Evolutionary conservation across 2,888 invertebrate genomes (phyloP), one percentile per base, ranked within the genome.

Genomic region (Blera fallax): DNA sequence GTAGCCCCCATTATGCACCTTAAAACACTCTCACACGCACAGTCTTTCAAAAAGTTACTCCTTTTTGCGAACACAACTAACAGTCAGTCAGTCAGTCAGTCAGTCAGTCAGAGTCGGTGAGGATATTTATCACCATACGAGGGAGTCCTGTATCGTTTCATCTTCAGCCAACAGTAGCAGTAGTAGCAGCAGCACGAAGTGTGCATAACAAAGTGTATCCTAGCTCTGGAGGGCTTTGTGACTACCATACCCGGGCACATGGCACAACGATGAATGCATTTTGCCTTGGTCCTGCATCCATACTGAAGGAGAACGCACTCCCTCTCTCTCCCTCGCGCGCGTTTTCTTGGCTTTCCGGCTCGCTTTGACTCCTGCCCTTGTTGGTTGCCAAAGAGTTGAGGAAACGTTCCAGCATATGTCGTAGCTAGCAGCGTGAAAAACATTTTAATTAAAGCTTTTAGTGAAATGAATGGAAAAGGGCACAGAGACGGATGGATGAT

Each of bases 391-490:
- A 56, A 62, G 50, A 52, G 54, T 37, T 52, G 27, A 67, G 73
- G 32, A 45, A 74, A 45, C 45, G 24, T 34, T 52, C 24, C 58
- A 27, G 62, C 45, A 54, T 70, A 62, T 62, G 37, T 45, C 34
- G 18, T 16, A 87, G 87, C 88, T 85, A 87, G 88, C 82, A 89
- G 87, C 79, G 88, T 88, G 83, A 90, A 90, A 88, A 91, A 91
- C 91, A 91, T 91, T 88, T 89, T 89, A 81, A 84, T 87, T 84
- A 67, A 69, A 82, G 77, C 77, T 77, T 74, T 87, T 87, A 87
- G 80, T 69, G 43, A 73, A 83, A 78, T 70, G 73, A 78, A 79
- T 64, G 60, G 65, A 79, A 79, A 79, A 72, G 72, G 79, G 64
- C 64, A 79, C 48, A 58, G 65, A 54, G 64, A 50, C 79, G 72